Evolutionary conservation across 2,888 invertebrate genomes (phyloP).

Genomic region (Teleiodes luculella): DNA sequence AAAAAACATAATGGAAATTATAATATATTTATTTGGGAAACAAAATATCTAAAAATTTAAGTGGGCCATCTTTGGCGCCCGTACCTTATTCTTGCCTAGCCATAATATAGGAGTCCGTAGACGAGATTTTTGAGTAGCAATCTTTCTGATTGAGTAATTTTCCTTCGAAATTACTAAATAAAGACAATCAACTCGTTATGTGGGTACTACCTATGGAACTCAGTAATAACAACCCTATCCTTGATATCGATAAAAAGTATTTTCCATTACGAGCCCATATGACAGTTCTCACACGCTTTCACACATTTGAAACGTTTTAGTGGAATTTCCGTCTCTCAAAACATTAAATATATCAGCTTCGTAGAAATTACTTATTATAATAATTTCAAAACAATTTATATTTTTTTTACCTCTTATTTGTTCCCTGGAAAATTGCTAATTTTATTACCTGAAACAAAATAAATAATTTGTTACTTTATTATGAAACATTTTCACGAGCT

Average conservation of each 20-base stretch:
- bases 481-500: too few relatives aligned
- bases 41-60: too few relatives aligned
- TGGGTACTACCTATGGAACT: conserved; percentile 16
- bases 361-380: background rate
- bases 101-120: too few relatives aligned
- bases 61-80: too few relatives aligned
- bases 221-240: conserved; percentile 50
- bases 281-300: conserved; percentile 41
- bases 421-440: background rate
- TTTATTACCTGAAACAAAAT: conserved; percentile 8
- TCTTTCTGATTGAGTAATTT: too few relatives aligned
- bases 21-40: too few relatives aligned
- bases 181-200: too few relatives aligned
- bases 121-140: background rate
- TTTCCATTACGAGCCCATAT: conserved; percentile 44
- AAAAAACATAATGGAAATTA: too few relatives aligned
- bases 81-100: too few relatives aligned
- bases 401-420: background rate
- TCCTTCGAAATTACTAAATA: too few relatives aligned
- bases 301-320: background rate
- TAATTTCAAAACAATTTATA: background rate
- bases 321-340: background rate
- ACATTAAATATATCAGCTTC: background rate
- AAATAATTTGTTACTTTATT: too few relatives aligned
- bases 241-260: conserved; percentile 36